Percentiles rank a stretch among this genome's conserved stretches.
Conservation (phyloP, 2,888 invertebrate genomes). For the Herminia tarsipennalis region DNA sequence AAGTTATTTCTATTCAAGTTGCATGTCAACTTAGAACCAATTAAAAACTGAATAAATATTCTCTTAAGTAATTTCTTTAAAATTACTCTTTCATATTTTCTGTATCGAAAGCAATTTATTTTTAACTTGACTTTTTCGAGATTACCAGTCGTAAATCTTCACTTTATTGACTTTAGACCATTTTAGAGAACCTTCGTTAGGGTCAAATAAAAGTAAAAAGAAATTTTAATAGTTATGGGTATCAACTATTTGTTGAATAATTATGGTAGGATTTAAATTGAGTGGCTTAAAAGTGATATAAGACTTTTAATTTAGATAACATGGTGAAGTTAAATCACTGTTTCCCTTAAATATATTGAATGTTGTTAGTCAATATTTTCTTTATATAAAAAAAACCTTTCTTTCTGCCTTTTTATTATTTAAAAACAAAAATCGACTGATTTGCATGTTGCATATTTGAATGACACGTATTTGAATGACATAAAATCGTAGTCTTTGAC, state of each 20-base stretch:
- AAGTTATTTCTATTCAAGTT: too few species aligned
- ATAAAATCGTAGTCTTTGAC: too few species aligned
- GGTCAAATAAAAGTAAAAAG: conserved; percentile 22
- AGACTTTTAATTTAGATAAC: too few species aligned
- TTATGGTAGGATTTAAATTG: conserved; percentile 9
- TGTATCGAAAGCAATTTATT: conserved; percentile 44
- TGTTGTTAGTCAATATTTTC: too few species aligned
- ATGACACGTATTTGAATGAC: too few species aligned
- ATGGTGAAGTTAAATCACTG: too few species aligned
- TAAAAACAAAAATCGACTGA: too few species aligned
- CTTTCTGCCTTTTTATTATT: too few species aligned
- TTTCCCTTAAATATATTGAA: too few species aligned
- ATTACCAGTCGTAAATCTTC: conserved; percentile 56
- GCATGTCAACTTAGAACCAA: conserved; percentile 1
- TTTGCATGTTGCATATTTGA: too few species aligned
- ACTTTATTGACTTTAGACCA: conserved; percentile 52
- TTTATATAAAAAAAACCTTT: too few species aligned
- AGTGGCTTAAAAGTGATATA: neutral
- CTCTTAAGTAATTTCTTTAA: conserved; percentile 25
- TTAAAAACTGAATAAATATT: conserved; percentile 18
- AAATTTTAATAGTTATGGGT: conserved; percentile 36
- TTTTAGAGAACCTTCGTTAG: conserved; percentile 44
- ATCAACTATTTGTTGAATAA: conserved; percentile 33
- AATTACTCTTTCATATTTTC: conserved; percentile 22
- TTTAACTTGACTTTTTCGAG: conserved; percentile 40